These are phyloP conservation scores for Oophaga pumilio DNA, from an alignment of 2,113 vertebrate species.

Conservation along the genomic window DNA sequence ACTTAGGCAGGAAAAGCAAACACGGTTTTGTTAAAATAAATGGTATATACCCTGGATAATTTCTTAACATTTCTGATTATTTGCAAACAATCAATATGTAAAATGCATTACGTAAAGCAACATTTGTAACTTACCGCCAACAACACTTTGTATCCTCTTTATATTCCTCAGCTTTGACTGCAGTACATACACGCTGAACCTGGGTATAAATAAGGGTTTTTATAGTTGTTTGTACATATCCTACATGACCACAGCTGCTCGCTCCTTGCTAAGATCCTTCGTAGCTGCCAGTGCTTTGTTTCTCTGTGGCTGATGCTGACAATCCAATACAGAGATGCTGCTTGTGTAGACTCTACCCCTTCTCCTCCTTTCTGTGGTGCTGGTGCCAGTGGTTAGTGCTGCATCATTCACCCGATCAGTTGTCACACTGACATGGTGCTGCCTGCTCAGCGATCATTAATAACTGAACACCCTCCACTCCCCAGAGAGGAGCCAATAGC, in stretches of 20 bases:
- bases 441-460: slow-evolving; percentile 85
- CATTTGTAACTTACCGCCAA: slow-evolving; percentile 70
- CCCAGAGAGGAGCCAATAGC: slow-evolving; percentile 79
- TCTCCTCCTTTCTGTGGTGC: slow-evolving; percentile 70
- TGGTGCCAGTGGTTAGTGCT: slow-evolving; percentile 80
- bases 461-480: slow-evolving; percentile 77
- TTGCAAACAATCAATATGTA: background rate
- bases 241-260: slow-evolving; percentile 60
- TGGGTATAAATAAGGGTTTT: slow-evolving; percentile 56
- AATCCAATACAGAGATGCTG: slow-evolving; percentile 70
- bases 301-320: slow-evolving; percentile 64
- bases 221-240: slow-evolving; percentile 60
- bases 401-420: slow-evolving; percentile 76
- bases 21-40: background rate
- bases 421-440: slow-evolving; percentile 85
- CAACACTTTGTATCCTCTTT: slow-evolving; percentile 63
- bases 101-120: slow-evolving; percentile 47
- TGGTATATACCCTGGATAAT: background rate
- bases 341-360: slow-evolving; percentile 68
- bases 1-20: background rate
- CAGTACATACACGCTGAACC: slow-evolving; percentile 65
- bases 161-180: slow-evolving; percentile 65
- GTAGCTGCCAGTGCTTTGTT: slow-evolving; percentile 66
- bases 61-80: background rate
- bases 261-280: slow-evolving; percentile 68